These are phyloP conservation scores for Nasonia longicornis DNA, from an alignment of 1,140 invertebrate species.

Conservation along the genomic window DNA sequence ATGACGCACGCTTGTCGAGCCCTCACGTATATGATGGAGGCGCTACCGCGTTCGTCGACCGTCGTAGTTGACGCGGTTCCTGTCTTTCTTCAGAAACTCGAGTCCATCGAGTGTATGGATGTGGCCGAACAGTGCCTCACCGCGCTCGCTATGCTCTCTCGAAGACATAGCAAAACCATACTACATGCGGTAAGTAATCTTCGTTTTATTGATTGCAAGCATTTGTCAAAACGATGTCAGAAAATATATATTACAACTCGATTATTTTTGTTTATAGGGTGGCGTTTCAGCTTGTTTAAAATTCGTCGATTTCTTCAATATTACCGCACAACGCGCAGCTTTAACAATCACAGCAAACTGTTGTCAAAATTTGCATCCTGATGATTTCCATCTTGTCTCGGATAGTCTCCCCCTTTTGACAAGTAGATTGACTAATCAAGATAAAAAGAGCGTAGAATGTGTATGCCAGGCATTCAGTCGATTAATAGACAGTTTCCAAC, in stretches of 20 bases:
- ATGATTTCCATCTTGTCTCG: conserved; percentile 93
- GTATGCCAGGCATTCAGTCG: conserved; percentile 96
- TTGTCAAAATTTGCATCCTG: conserved; percentile 91
- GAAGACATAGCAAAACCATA: conserved; percentile 96
- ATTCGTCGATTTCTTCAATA: conserved; percentile 98
- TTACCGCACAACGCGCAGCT: conserved; percentile 94
- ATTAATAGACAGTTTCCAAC: conserved; percentile 96
- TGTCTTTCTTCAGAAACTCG: conserved; percentile 93
- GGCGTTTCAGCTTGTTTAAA: conserved; percentile 95
- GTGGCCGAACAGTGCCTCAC: conserved; percentile 97
- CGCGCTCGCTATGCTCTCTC: conserved; percentile 95
- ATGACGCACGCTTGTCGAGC: conserved; percentile 99
- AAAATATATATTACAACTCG: background rate
- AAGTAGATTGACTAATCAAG: conserved; percentile 89
- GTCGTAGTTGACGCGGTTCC: conserved; percentile 98
- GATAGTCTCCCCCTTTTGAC: conserved; percentile 91
- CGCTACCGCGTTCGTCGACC: conserved; percentile 93
- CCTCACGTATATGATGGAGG: conserved; percentile 99
- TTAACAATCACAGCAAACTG: conserved; percentile 96
- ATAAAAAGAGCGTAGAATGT: conserved; percentile 98
- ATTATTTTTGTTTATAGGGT: conserved; percentile 72
- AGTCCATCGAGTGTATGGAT: conserved; percentile 99
- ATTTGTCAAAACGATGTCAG: conserved; percentile 2
- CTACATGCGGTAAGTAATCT: conserved; percentile 84
- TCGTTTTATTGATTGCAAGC: background rate